Evolutionary conservation across 1,140 invertebrate species (phyloP).

Genomic region (Hylaeus anthracinus): DNA sequence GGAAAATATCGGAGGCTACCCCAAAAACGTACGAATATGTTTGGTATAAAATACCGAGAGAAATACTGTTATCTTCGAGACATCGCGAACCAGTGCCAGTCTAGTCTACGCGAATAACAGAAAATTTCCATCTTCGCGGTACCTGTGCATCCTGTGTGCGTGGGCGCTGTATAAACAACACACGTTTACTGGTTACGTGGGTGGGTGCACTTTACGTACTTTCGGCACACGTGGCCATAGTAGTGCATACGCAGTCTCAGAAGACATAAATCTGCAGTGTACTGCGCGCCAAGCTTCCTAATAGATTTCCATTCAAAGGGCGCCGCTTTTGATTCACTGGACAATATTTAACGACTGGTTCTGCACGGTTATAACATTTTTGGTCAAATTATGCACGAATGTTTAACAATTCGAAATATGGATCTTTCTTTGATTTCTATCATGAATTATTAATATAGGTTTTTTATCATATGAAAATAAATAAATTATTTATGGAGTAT

Average conservation of each 20-base stretch:
- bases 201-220: slow-evolving; percentile 3
- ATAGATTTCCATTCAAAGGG: not conserved
- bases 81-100: slow-evolving; percentile 5
- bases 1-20: not conserved
- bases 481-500: too few relatives aligned
- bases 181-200: not conserved
- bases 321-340: not conserved
- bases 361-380: not conserved
- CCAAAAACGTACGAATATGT: not conserved
- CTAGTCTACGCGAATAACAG: slow-evolving; percentile 46
- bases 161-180: slow-evolving; percentile 15
- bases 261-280: not conserved
- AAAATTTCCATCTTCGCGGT: slow-evolving; percentile 34
- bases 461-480: too few relatives aligned
- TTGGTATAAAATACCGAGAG: not conserved
- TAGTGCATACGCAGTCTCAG: not conserved
- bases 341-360: not conserved
- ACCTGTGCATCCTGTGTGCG: slow-evolving; percentile 17
- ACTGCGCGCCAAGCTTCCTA: slow-evolving; percentile 2
- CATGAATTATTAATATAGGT: too few relatives aligned
- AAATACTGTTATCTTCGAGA: slow-evolving; percentile 28
- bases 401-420: too few relatives aligned
- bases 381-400: not conserved
- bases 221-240: not conserved
- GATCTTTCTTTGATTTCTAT: too few relatives aligned